Evolutionary conservation across 1,140 invertebrate species (phyloP).

Genomic region (Frieseomelitta varia): DNA sequence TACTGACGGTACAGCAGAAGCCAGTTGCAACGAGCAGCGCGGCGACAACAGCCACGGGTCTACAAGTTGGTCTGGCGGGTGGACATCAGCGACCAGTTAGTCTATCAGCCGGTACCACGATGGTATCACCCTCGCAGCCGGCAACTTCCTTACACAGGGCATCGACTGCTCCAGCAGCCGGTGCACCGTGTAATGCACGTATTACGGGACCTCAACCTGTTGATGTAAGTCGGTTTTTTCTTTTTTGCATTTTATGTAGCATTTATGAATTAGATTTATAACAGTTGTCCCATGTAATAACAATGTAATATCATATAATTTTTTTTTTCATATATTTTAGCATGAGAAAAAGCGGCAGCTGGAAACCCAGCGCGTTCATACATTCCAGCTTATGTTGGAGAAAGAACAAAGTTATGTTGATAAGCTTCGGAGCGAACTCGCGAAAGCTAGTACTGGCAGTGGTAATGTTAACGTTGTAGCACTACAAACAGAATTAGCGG

Average conservation of each 20-base stretch:
- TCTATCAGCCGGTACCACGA: constrained; percentile 70
- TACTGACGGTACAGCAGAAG: constrained; percentile 85
- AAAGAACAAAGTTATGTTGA: constrained; percentile 90
- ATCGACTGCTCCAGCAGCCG: constrained; percentile 77
- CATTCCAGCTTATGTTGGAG: constrained; percentile 90
- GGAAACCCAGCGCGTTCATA: constrained; percentile 88
- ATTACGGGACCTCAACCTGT: constrained; percentile 95
- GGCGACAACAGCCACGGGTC: constrained; percentile 57
- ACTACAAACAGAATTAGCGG: constrained; percentile 82
- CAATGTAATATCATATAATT: not conserved
- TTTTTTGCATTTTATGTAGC: not conserved
- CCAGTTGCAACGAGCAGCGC: constrained; percentile 65
- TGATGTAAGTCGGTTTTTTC: constrained; percentile 86
- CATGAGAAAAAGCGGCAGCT: constrained; percentile 90
- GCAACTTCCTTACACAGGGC: constrained; percentile 75
- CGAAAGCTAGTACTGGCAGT: constrained; percentile 81
- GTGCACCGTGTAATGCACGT: constrained; percentile 80
- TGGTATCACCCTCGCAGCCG: constrained; percentile 75
- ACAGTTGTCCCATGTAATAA: not conserved
- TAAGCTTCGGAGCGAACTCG: constrained; percentile 85
- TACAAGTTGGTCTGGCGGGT: constrained; percentile 65
- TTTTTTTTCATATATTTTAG: constrained; percentile 80
- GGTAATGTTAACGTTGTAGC: constrained; percentile 78
- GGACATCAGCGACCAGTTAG: constrained; percentile 76
- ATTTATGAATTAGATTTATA: not conserved